Percentiles rank a stretch among this genome's conserved stretches.
Conservation (phyloP, 2,113 vertebrate genomes). For the Callipepla californica region DNA sequence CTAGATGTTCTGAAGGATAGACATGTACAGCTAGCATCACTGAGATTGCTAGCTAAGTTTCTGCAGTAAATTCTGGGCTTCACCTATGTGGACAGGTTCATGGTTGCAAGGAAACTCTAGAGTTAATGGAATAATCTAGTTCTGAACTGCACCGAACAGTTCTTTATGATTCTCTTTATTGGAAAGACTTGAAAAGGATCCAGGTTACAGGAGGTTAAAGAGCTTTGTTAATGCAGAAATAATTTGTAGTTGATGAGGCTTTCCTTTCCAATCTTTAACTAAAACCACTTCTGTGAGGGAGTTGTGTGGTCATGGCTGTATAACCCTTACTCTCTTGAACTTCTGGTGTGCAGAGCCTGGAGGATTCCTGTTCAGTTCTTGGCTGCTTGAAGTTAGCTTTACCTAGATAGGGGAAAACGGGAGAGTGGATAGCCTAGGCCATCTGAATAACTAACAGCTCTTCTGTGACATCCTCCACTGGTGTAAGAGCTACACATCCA, state of each 20-base stretch:
- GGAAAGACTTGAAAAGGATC: not conserved
- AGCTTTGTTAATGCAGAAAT: not conserved
- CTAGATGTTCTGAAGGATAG: not conserved
- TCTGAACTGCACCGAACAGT: not conserved
- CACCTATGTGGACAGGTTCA: not conserved
- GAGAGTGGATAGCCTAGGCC: not conserved
- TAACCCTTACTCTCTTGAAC: not conserved
- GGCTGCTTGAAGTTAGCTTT: not conserved
- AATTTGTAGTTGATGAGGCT: not conserved
- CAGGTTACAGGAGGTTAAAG: not conserved
- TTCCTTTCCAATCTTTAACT: not conserved
- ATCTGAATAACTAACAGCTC: not conserved
- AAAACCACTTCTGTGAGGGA: not conserved
- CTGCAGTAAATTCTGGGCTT: not conserved
- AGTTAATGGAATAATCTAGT: not conserved
- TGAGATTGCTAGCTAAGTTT: not conserved
- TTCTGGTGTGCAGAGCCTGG: not conserved
- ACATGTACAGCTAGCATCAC: not conserved
- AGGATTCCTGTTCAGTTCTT: not conserved
- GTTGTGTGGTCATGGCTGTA: rapidly evolving
- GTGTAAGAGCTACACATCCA: not conserved
- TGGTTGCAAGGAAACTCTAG: not conserved
- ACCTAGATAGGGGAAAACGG: too few relatives aligned
- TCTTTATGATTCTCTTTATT: not conserved
- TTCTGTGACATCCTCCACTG: rapidly evolving